Percentiles rank a stretch among this genome's conserved stretches.
These are phyloP conservation scores for Euura saliciscinereae DNA, from an alignment of 1,140 invertebrate species.

Conservation along the genomic window DNA sequence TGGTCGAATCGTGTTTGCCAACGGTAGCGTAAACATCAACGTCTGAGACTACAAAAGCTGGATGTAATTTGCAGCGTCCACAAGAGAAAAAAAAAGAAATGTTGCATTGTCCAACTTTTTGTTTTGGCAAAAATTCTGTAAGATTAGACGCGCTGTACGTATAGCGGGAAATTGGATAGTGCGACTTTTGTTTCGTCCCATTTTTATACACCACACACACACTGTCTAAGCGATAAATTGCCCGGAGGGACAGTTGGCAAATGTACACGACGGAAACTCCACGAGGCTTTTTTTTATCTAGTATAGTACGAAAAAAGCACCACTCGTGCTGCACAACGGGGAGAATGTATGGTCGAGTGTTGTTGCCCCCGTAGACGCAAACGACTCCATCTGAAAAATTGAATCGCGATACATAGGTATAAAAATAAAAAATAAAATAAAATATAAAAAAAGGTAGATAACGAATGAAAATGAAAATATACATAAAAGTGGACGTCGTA, in stretches of 20 bases:
- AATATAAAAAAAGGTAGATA: background rate
- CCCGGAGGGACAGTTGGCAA: background rate
- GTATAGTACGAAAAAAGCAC: background rate
- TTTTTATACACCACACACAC: too few relatives aligned
- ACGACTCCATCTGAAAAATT: background rate
- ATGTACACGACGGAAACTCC: background rate
- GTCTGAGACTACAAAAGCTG: too few relatives aligned
- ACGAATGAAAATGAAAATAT: background rate
- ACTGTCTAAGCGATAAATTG: background rate
- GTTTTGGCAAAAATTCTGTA: too few relatives aligned
- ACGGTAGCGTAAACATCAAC: too few relatives aligned
- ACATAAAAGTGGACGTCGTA: slow-evolving; percentile 45
- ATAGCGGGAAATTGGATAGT: too few relatives aligned
- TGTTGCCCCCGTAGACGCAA: background rate
- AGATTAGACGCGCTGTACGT: too few relatives aligned
- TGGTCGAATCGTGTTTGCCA: too few relatives aligned
- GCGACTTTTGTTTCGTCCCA: too few relatives aligned
- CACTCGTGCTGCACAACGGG: background rate
- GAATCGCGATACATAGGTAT: background rate
- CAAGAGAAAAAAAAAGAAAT: too few relatives aligned
- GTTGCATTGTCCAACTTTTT: too few relatives aligned
- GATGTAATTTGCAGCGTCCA: too few relatives aligned
- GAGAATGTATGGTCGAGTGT: background rate
- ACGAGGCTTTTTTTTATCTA: background rate
- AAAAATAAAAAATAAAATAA: background rate